Evolutionary conservation across 2,888 invertebrate species (phyloP).

Genomic region (Biston stratarius): DNA sequence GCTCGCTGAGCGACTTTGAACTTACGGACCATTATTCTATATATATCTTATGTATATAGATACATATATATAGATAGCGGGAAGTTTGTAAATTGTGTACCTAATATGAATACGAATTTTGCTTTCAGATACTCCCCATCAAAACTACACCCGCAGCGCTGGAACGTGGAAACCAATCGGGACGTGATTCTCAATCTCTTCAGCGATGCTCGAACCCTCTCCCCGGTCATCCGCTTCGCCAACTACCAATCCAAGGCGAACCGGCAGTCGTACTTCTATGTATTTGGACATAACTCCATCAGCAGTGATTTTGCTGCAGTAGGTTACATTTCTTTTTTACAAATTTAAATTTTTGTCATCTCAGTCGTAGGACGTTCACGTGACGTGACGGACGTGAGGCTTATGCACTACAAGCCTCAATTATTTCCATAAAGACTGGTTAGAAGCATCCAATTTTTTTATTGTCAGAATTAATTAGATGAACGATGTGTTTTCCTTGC

Average conservation of each 20-base stretch:
- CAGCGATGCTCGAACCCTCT: constrained; percentile 94
- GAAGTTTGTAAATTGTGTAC: not conserved
- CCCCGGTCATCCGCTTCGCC: constrained; percentile 92
- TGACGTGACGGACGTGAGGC: no score
- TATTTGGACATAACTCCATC: constrained; percentile 94
- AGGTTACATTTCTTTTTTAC: constrained; percentile 34
- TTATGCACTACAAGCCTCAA: no score
- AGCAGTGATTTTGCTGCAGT: constrained; percentile 92
- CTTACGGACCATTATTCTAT: no score
- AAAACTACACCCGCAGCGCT: constrained; percentile 85
- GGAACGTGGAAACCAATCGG: constrained; percentile 87
- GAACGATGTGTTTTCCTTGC: no score
- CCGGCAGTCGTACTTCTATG: constrained; percentile 94
- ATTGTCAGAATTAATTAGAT: no score
- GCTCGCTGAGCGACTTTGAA: no score
- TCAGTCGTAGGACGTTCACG: no score
- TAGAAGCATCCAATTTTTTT: no score
- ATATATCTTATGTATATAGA: no score
- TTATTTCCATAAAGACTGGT: no score
- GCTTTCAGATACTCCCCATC: constrained; percentile 84
- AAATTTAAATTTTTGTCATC: not conserved
- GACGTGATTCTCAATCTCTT: constrained; percentile 95
- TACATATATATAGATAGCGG: no score
- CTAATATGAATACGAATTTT: not conserved
- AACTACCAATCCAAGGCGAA: constrained; percentile 92